Base-by-base conservation (phyloP, 1,140 invertebrate genomes). In the Coptotermes formosanus region DNA sequence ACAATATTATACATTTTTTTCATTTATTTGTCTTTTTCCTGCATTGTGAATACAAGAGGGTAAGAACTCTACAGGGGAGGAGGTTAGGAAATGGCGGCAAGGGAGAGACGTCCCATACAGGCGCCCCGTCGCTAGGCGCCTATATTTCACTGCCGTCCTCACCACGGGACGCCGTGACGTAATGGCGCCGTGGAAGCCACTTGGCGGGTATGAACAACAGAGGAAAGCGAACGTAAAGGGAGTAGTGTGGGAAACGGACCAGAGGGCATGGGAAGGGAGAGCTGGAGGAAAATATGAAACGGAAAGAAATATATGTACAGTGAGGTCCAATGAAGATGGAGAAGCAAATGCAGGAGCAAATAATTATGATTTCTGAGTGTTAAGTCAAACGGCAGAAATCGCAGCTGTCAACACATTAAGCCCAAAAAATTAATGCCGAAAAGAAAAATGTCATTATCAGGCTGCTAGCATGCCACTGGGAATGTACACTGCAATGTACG, bases 131-230 rank as follows among this genome's bases (percentile, higher is more conserved):
- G 64, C 64, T 75, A 75, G 64, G 64, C 64, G 64, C 64, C 64
- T 25, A 75, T 75, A 75, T 75, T 75, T 75, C 64, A 64, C 59
- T 64, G 59, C 59, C 59, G 14, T 64, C 59, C 59, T 64, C 59
- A 75, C 64, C 64, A 75, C 64, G 6, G 64, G 64, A 75, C 64
- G 64, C n/a, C 64, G 25, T 75, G 64, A 75, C 64, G 64, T 75
- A 75, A 75, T 30, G 64, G 64, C 64, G 64, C 64, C 64, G n/a
- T 75, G n/a, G 64, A 25, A 75, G 64, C 25, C 64, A 30, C 64
- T 75, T 75, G 64, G 64, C 64, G 64, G 64, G 64, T 75, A 75
- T 75, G 64, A 75, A 75, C 25, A 75, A 75, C 64, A 75, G 64
- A 16, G 64, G 64, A 75, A 25, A 75, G 14, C 64, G 25, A 16